Evolutionary conservation across 2,113 vertebrate genomes (phyloP), one percentile per base, ranked within the genome.

Genomic region (Chiloscyllium plagiosum): DNA sequence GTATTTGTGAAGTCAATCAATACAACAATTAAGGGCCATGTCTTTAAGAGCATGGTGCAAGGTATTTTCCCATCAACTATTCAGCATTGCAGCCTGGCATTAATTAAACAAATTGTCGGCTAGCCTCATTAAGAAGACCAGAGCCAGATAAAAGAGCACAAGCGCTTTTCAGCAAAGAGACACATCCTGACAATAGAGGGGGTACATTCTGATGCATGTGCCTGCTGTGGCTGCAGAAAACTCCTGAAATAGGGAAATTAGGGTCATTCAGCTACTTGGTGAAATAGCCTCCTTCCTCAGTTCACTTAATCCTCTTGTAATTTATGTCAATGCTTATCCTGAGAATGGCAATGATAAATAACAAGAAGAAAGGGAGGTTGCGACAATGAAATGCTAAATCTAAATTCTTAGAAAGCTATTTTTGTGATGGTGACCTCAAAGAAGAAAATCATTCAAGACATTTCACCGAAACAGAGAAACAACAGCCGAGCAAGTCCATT

Each of bases 41-140:
- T 95, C 69, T 72, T 95, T 95, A 95, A 95, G 68, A 95, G 69
- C 50, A 8, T 12, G 12, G 68, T 4, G 47, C 94, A 95, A 95
- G 94, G 94, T 95, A 95, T 95, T 95, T 95, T 95, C 94, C 94
- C 94, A 95, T 95, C 94, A 70, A 72, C 94, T 72, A 95, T 95
- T 95, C 42, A 95, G 68, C 69, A 72, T 50, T 50, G 69, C 69
- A 95, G 94, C 68, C 94, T 95, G 94, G 94, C 94, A 95, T 95
- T 95, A 95, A 95, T 95, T 95, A 95, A 95, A 95, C 94, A 95
- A 95, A 72, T 52, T 95, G 94, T 95, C 69, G 94, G 94, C 94
- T 95, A 69, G 94, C 94, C 94, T 76, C 47, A 95, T 95, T 95
- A 95, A 95, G 94, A 76, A 95, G 69, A 95, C 68, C 94, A 95